Conservation (phyloP, 2,797 vertebrate genomes). For the Dallia pectoralis region DNA sequence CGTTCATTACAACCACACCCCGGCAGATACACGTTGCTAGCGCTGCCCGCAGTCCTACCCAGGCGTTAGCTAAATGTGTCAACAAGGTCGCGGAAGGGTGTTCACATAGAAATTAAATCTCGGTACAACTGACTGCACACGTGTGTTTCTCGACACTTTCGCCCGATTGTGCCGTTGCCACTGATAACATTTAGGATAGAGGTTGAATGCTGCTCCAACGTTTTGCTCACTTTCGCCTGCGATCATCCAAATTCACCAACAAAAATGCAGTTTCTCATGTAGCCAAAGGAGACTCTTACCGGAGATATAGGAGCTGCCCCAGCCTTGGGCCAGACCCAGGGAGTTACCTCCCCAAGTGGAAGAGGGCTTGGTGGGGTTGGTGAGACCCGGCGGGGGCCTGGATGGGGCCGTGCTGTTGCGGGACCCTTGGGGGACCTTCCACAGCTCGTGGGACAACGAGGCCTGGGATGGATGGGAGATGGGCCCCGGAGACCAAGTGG, state of each 20-base stretch:
- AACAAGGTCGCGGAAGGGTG: background rate
- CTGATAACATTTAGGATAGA: too few species aligned
- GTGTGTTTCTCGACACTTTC: too few species aligned
- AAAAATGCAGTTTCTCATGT: too few species aligned
- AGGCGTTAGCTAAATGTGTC: background rate
- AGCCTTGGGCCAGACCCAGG: conserved; percentile 80
- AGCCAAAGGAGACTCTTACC: conserved; percentile 64
- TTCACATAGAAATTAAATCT: background rate
- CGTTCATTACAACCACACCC: background rate
- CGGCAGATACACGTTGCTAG: background rate
- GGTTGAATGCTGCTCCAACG: too few species aligned
- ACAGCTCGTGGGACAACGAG: conserved; percentile 94
- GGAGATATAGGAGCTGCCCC: conserved; percentile 92
- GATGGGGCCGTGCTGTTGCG: conserved; percentile 89
- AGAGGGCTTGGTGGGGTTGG: conserved; percentile 91
- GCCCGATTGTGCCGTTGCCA: too few species aligned
- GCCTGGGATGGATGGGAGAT: conserved; percentile 88
- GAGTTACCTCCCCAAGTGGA: conserved; percentile 94
- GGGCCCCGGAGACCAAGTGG: conserved; percentile 92
- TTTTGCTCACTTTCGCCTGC: too few species aligned
- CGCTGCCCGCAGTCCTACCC: background rate
- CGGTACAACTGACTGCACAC: too few species aligned
- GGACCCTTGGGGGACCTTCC: conserved; percentile 90
- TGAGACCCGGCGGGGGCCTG: conserved; percentile 91
- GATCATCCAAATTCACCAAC: too few species aligned